These are phyloP conservation scores for Acleris literana DNA, from an alignment of 2,888 invertebrate species.

Conservation along the genomic window DNA sequence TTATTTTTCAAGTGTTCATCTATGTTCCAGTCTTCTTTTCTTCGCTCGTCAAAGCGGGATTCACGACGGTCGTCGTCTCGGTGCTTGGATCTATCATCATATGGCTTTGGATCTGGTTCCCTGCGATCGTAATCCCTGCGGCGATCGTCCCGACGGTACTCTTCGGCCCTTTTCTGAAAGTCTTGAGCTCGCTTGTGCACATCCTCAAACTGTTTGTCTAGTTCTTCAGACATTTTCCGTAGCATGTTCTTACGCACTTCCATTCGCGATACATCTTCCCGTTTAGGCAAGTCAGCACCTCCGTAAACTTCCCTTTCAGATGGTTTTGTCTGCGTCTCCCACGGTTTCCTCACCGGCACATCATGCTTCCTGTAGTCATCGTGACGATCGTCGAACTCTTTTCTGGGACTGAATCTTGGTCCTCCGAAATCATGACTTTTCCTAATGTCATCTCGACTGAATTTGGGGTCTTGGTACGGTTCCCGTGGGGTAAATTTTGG, in stretches of 20 bases:
- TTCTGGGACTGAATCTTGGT: conserved; percentile 30
- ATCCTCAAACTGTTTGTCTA: conserved; percentile 68
- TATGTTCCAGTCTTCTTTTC: conserved; percentile 31
- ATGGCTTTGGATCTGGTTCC: conserved; percentile 10
- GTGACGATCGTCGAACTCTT: conserved; percentile 19
- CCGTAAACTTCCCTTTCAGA: conserved; percentile 33
- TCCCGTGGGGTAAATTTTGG: conserved; percentile 13
- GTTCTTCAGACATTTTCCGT: conserved; percentile 40
- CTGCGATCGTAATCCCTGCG: conserved; percentile 39
- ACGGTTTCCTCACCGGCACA: conserved; percentile 18
- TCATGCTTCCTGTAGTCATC: conserved; percentile 26
- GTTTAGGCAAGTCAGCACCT: conserved; percentile 44
- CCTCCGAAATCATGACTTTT: conserved; percentile 19
- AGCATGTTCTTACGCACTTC: conserved; percentile 28
- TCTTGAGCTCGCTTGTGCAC: conserved; percentile 66
- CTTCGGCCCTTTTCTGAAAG: conserved; percentile 64
- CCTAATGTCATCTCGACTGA: conserved; percentile 15
- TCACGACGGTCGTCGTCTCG: conserved; percentile 37
- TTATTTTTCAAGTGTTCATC: conserved; percentile 28
- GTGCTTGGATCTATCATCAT: conserved; percentile 8
- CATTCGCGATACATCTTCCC: conserved; percentile 38
- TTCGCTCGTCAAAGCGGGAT: conserved; percentile 40
- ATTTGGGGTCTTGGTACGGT: conserved; percentile 6
- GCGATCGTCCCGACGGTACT: conserved; percentile 48
- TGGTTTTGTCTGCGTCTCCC: conserved; percentile 17